Evolutionary conservation across 2,888 invertebrate species (phyloP).

Genomic region (Pardosa pseudoannulata): DNA sequence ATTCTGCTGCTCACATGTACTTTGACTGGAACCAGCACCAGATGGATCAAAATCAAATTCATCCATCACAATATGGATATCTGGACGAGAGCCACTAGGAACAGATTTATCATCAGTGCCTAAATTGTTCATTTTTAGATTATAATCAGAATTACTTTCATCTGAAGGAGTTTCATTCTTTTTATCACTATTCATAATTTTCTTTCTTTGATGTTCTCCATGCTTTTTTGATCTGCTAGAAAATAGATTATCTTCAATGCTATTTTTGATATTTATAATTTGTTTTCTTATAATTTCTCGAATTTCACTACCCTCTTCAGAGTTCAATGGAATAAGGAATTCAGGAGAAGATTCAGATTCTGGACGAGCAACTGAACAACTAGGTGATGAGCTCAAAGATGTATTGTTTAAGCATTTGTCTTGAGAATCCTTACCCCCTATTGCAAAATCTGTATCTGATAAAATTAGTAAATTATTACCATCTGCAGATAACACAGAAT

Average conservation of each 20-base stretch:
- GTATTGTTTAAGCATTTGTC: background rate
- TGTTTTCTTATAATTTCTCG: background rate
- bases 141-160: background rate
- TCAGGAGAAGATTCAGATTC: background rate
- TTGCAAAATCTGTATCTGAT: background rate
- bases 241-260: background rate
- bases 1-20: background rate
- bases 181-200: background rate
- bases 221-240: background rate
- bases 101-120: slow-evolving; percentile 78
- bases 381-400: background rate
- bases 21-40: background rate
- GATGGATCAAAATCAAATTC: background rate
- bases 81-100: slow-evolving; percentile 81
- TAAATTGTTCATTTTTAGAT: background rate
- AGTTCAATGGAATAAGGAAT: background rate
- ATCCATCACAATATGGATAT: slow-evolving; percentile 66
- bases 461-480: background rate
- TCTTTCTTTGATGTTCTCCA: background rate
- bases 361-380: background rate
- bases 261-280: background rate
- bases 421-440: background rate
- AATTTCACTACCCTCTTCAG: background rate
- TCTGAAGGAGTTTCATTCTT: background rate
- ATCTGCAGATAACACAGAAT: background rate